phyloP scores from a whole-genome alignment of 2,888 invertebrate species.

The Caenorhabditis doughertyi region DNA sequence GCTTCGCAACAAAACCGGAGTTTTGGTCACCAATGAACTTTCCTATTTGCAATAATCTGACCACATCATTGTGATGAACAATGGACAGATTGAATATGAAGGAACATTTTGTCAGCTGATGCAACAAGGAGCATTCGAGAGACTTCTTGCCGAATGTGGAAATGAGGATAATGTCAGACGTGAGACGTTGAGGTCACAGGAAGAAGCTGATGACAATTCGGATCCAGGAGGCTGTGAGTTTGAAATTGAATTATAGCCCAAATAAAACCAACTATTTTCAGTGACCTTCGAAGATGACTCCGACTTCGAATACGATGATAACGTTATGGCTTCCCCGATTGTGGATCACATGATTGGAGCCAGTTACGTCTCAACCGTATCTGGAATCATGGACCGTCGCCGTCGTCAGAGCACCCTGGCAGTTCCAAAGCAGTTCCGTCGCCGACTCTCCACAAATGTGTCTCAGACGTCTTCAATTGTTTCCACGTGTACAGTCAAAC shows the following conservation, averaged over 20 bases:
- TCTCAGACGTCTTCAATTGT: conserved; percentile 31
- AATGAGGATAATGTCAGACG: conserved; percentile 67
- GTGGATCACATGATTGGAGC: conserved; percentile 77
- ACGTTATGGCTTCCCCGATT: conserved; percentile 68
- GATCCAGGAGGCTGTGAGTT: conserved; percentile 67
- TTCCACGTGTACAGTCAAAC: conserved; percentile 21
- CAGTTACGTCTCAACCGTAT: conserved; percentile 80
- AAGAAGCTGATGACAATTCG: conserved; percentile 68
- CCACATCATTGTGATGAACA: conserved; percentile 91
- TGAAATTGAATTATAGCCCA: not conserved
- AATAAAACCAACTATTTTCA: no score
- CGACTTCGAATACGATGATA: conserved; percentile 75
- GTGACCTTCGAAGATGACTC: conserved; percentile 66
- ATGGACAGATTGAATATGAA: conserved; percentile 76
- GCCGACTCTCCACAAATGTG: conserved; percentile 65
- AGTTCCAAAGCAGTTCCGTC: conserved; percentile 52
- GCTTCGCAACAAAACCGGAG: conserved; percentile 87
- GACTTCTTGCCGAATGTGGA: conserved; percentile 79
- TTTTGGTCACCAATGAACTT: conserved; percentile 96
- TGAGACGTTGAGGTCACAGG: conserved; percentile 53
- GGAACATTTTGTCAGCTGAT: conserved; percentile 79
- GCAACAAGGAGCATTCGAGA: conserved; percentile 77
- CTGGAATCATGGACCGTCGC: conserved; percentile 76
- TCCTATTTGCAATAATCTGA: conserved; percentile 94
- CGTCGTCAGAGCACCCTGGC: conserved; percentile 64